Evolutionary conservation across 2,113 vertebrate species (phyloP).

Genomic region (Gymnogyps californianus): DNA sequence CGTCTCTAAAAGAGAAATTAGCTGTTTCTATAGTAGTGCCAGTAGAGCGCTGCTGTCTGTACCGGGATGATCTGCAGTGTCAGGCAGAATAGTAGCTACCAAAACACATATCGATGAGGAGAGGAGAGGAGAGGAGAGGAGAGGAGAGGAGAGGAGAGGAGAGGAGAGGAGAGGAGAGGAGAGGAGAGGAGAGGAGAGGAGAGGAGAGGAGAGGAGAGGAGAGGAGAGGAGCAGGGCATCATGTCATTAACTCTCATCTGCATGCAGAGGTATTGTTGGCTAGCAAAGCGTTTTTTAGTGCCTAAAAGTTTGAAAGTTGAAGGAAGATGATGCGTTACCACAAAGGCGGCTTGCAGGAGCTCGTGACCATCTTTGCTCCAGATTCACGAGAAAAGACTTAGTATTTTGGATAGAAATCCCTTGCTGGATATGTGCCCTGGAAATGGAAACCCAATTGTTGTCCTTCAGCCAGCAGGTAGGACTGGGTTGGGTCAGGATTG

Average conservation of each 20-base stretch:
- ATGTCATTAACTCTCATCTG: background rate
- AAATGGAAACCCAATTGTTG: background rate
- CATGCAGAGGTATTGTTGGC: background rate
- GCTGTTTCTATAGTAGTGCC: background rate
- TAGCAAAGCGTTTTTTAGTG: background rate
- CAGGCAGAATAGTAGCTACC: background rate
- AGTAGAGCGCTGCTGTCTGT: background rate
- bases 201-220: too few species aligned
- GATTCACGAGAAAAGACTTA: background rate
- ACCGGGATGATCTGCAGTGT: background rate
- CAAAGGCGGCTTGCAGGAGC: background rate
- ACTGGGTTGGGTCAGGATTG: background rate
- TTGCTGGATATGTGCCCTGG: background rate
- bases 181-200: too few species aligned
- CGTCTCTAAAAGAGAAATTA: background rate
- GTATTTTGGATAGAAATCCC: background rate
- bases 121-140: too few species aligned
- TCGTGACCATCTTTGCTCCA: background rate
- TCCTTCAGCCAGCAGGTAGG: background rate
- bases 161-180: background rate
- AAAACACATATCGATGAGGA: background rate
- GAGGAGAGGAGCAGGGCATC: fast-evolving
- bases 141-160: too few species aligned
- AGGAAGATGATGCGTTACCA: background rate
- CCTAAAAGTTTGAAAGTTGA: background rate